Evolutionary conservation across 2,888 invertebrate genomes (phyloP).

Genomic region (Choristoneura rosaceana): DNA sequence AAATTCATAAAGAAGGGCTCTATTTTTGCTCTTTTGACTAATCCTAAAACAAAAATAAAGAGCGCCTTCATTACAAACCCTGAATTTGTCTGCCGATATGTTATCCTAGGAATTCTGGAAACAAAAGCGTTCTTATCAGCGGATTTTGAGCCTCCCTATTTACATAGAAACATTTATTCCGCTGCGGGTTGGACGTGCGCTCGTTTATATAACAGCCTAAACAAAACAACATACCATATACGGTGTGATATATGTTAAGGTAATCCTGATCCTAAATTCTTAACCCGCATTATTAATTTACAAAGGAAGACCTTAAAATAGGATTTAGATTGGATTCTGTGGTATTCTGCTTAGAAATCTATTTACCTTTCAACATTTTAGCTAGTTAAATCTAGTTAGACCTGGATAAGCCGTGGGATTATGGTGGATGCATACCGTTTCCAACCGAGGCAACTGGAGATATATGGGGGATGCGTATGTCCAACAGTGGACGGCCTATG

Average conservation of each 20-base stretch:
- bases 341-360: neutral
- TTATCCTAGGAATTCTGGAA: conserved; percentile 28
- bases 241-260: neutral
- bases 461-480: too few relatives aligned
- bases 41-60: neutral
- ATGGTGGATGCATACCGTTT: too few relatives aligned
- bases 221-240: conserved; percentile 8
- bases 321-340: neutral
- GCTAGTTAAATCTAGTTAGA: neutral
- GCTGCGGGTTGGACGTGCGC: conserved; percentile 19
- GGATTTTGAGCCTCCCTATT: conserved; percentile 27
- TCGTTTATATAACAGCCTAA: conserved; percentile 30
- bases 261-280: conserved; percentile 7
- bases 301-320: neutral
- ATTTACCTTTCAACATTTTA: neutral
- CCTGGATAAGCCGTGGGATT: too few relatives aligned
- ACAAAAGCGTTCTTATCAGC: conserved; percentile 34
- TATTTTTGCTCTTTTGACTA: too few relatives aligned
- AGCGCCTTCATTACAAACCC: neutral
- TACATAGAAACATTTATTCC: conserved; percentile 38
- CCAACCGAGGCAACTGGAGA: too few relatives aligned
- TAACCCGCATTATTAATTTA: conserved; percentile 17
- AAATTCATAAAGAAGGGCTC: too few relatives aligned
- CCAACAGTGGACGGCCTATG: too few relatives aligned
- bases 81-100: conserved; percentile 8